A percentile compares a stretch with the other conserved stretches of the same genome.
These are phyloP conservation scores for Pristionchus entomophagus DNA, from an alignment of 2,888 invertebrate species.

Conservation along the genomic window DNA sequence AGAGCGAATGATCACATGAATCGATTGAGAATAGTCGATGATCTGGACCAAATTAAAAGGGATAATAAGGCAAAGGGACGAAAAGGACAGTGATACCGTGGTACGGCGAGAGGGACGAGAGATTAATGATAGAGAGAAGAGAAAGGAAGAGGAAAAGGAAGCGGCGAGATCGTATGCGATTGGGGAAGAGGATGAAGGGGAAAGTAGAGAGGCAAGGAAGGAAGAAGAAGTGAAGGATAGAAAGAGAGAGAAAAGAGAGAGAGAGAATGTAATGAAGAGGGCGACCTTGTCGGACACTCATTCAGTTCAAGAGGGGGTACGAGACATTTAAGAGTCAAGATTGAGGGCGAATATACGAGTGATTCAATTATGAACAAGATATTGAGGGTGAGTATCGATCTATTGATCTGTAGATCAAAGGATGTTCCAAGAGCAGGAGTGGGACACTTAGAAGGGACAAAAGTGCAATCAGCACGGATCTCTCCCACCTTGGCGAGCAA, in stretches of 20 bases:
- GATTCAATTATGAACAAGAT: slow-evolving; percentile 1
- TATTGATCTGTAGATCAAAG: no score
- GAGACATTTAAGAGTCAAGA: slow-evolving; percentile 33
- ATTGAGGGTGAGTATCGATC: no score
- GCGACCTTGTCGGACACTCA: slow-evolving; percentile 31
- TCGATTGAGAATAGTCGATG: no score
- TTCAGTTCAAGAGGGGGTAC: slow-evolving; percentile 37
- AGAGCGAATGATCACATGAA: no score
- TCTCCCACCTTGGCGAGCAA: not conserved
- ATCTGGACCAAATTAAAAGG: no score
- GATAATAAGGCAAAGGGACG: not conserved
- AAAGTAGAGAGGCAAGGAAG: not conserved
- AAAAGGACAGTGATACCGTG: not conserved
- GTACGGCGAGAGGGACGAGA: not conserved
- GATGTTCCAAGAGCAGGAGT: slow-evolving; percentile 2
- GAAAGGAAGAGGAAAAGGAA: not conserved
- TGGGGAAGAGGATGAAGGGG: slow-evolving; percentile 11
- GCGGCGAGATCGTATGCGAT: not conserved
- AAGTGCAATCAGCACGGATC: slow-evolving; percentile 3
- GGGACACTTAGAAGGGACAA: not conserved
- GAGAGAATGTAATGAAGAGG: not conserved
- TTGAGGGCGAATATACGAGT: not conserved
- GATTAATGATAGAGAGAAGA: not conserved
- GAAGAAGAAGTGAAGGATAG: no score
- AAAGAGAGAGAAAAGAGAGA: slow-evolving; percentile 29